Conservation (phyloP, 2,113 vertebrate species). For the Stegostoma tigrinum region DNA sequence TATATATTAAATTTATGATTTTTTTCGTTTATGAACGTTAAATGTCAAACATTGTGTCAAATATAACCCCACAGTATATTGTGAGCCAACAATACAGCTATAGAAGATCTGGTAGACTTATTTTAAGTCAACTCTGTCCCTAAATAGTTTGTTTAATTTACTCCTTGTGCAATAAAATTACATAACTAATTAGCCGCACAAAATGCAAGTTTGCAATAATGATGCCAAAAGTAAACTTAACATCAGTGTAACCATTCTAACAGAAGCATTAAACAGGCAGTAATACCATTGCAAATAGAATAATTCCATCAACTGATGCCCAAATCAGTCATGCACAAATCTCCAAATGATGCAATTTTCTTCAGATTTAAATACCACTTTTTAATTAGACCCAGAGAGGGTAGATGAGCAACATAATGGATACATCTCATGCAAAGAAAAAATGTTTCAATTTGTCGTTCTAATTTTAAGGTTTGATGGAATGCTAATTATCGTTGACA, state of each 20-base stretch:
- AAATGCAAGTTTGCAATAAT: slow-evolving; percentile 23
- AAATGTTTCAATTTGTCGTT: not conserved
- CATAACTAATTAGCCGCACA: slow-evolving; percentile 12
- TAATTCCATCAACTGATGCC: not conserved
- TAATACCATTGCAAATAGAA: not conserved
- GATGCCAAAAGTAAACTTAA: not conserved
- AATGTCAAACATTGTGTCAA: not conserved
- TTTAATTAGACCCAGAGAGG: slow-evolving; percentile 26
- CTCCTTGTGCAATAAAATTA: not conserved
- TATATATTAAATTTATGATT: not conserved
- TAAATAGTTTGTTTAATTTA: not conserved
- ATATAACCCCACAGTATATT: not conserved
- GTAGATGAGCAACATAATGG: not conserved
- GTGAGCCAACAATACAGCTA: not conserved
- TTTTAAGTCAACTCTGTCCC: not conserved
- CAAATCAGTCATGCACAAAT: slow-evolving; percentile 1
- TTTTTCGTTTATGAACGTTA: not conserved
- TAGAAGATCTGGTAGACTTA: not conserved
- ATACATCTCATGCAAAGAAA: not conserved
- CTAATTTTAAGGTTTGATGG: not conserved
- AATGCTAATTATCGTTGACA: slow-evolving; percentile 21
- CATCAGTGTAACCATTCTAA: not conserved
- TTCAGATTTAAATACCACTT: not conserved
- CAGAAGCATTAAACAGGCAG: not conserved
- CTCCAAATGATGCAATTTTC: not conserved